A percentile compares a stretch with the other conserved stretches of the same genome.
phyloP scores from a whole-genome alignment of 30 jellyfish, hydroid and myxozoan genomes.

The Turritopsis dohrnii region DNA sequence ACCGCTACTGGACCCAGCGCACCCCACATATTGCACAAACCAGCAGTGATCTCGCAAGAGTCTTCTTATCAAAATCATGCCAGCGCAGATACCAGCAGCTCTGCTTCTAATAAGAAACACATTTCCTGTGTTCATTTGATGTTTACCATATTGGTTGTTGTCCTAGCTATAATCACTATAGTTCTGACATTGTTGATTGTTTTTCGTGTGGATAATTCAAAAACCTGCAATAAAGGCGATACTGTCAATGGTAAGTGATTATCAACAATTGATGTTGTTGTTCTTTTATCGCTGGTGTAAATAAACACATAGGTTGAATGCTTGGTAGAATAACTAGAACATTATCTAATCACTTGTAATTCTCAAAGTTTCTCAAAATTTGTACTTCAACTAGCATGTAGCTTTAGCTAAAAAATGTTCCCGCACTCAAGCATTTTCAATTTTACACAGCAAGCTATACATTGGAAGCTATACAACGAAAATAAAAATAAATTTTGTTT shows the following conservation, averaged over 20 bases:
- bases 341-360: too few relatives aligned
- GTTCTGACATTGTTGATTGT: slow-evolving; percentile 19
- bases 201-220: slow-evolving; percentile 33
- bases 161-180: slow-evolving; percentile 16
- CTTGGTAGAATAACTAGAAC: too few relatives aligned
- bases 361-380: too few relatives aligned
- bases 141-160: slow-evolving; percentile 16
- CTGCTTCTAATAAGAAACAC: neutral
- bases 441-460: too few relatives aligned
- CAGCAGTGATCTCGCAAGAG: slow-evolving; percentile 8
- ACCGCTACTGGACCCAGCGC: neutral
- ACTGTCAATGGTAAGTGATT: neutral
- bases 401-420: too few relatives aligned
- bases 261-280: neutral
- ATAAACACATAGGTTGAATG: too few relatives aligned
- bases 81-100: neutral
- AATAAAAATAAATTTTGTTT: too few relatives aligned
- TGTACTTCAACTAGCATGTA: too few relatives aligned
- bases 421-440: too few relatives aligned
- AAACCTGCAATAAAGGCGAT: slow-evolving; percentile 30
- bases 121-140: slow-evolving; percentile 11
- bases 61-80: neutral
- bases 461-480: too few relatives aligned
- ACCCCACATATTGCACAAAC: neutral
- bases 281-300: neutral